A percentile compares a stretch with the other conserved stretches of the same genome.
Conservation (phyloP, 2,888 invertebrate species). For the Steinernema carpocapsae region DNA sequence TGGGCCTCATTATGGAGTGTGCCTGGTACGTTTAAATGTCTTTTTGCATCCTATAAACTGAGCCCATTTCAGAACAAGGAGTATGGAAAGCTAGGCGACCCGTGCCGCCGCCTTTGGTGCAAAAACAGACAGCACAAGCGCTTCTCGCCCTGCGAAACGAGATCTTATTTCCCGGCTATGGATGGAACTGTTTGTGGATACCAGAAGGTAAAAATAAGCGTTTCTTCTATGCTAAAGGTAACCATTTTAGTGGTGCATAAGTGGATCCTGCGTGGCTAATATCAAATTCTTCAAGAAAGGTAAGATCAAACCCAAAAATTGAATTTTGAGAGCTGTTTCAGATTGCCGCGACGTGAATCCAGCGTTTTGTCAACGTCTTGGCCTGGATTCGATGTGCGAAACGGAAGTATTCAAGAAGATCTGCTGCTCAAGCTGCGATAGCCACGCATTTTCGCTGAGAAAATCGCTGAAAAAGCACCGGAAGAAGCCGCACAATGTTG, state of each 20-base stretch:
- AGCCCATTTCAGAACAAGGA: conserved; percentile 48
- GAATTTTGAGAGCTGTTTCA: conserved; percentile 36
- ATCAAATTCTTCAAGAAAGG: conserved; percentile 22
- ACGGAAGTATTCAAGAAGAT: conserved; percentile 50
- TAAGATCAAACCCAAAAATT: background rate
- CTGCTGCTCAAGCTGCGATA: conserved; percentile 44
- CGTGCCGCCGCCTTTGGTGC: conserved; percentile 64
- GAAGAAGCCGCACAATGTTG: background rate
- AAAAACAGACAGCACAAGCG: conserved; percentile 55
- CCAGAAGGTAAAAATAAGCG: conserved; percentile 48
- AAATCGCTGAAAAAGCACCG: background rate
- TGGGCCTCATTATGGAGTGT: conserved; percentile 59
- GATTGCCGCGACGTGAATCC: conserved; percentile 57
- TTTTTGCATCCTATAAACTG: too few species aligned
- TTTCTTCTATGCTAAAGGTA: background rate
- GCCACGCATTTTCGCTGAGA: background rate
- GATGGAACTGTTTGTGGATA: conserved; percentile 64
- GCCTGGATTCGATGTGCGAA: conserved; percentile 55
- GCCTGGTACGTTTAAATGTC: conserved; percentile 48
- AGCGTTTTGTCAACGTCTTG: conserved; percentile 51
- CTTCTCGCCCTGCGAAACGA: conserved; percentile 61
- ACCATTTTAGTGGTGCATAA: conserved; percentile 65
- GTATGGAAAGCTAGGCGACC: conserved; percentile 46
- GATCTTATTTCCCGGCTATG: conserved; percentile 63
- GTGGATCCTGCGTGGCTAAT: conserved; percentile 58